These are phyloP conservation scores for Poeciliopsis occidentalis DNA, from an alignment of 2,113 vertebrate genomes.

Conservation along the genomic window DNA sequence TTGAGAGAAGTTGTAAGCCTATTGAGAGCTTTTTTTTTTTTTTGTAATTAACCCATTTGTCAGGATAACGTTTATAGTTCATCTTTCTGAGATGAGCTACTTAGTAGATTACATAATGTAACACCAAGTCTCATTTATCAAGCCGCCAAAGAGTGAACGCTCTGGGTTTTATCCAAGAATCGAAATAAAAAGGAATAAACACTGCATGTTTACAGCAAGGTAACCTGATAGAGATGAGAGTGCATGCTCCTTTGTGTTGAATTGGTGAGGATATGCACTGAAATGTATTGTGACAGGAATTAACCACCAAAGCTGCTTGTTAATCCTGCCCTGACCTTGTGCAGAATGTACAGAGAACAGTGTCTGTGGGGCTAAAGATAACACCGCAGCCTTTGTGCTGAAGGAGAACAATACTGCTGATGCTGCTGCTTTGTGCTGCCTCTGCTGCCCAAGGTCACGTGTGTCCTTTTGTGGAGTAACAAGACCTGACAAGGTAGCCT, in stretches of 20 bases:
- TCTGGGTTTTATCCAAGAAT: too few relatives aligned
- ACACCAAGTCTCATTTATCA: too few relatives aligned
- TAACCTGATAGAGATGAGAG: too few relatives aligned
- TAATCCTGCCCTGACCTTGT: constrained; percentile 73
- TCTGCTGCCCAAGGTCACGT: constrained; percentile 56
- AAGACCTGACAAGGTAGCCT: constrained; percentile 57
- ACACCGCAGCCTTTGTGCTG: constrained; percentile 65
- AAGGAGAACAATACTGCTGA: constrained; percentile 72
- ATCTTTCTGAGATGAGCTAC: background rate
- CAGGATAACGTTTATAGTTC: constrained; percentile 30
- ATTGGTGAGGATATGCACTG: constrained; percentile 40
- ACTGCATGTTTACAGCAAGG: too few relatives aligned
- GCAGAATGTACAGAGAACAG: constrained; percentile 59
- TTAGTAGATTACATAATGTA: constrained; percentile 17
- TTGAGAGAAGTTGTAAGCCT: constrained; percentile 47
- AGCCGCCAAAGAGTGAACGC: too few relatives aligned
- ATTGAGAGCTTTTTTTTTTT: constrained; percentile 44
- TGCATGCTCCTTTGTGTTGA: too few relatives aligned
- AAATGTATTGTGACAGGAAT: constrained; percentile 63
- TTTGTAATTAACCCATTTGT: constrained; percentile 39
- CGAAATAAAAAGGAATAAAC: too few relatives aligned
- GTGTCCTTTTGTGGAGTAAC: constrained; percentile 64
- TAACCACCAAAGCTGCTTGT: constrained; percentile 60
- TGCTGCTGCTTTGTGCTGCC: constrained; percentile 63
- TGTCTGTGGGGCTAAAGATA: constrained; percentile 72